These are phyloP conservation scores for Phenganax stokvisi DNA, from an alignment of 92 coral and sea anemone species.

Conservation along the genomic window DNA sequence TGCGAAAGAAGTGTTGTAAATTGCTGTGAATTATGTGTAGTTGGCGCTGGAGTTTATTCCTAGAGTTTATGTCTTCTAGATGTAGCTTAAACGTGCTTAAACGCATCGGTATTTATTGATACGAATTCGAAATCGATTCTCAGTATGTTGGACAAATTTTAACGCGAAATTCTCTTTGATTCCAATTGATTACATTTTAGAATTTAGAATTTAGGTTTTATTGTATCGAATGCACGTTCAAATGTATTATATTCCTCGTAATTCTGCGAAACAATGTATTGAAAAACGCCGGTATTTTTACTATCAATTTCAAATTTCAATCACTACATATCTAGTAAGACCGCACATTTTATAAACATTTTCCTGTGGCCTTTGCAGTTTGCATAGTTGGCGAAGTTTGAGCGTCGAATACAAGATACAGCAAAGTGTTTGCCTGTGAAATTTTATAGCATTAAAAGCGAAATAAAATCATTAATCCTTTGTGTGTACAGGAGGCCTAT, in stretches of 20 bases:
- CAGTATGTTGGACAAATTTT: neutral
- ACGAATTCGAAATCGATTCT: neutral
- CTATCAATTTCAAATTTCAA: neutral
- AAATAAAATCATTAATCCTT: neutral
- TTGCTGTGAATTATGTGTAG: neutral
- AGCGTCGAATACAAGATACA: neutral
- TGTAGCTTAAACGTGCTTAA: conserved; percentile 4
- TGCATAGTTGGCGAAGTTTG: no score
- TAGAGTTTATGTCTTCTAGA: conserved; percentile 1
- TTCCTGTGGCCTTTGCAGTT: no score
- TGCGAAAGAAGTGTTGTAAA: neutral
- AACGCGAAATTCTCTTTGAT: neutral
- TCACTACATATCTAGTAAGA: neutral
- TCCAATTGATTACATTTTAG: neutral
- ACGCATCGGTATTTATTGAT: neutral
- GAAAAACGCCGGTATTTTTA: neutral
- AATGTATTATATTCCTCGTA: neutral
- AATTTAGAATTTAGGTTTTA: neutral
- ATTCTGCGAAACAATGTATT: conserved; percentile 1
- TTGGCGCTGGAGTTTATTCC: neutral
- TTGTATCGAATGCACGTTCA: neutral
- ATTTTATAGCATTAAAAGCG: neutral
- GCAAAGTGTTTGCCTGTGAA: neutral
- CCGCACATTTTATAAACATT: neutral
- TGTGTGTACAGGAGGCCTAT: neutral